Conservation (phyloP, 1,140 invertebrate species). For the Hermetia illucens region DNA sequence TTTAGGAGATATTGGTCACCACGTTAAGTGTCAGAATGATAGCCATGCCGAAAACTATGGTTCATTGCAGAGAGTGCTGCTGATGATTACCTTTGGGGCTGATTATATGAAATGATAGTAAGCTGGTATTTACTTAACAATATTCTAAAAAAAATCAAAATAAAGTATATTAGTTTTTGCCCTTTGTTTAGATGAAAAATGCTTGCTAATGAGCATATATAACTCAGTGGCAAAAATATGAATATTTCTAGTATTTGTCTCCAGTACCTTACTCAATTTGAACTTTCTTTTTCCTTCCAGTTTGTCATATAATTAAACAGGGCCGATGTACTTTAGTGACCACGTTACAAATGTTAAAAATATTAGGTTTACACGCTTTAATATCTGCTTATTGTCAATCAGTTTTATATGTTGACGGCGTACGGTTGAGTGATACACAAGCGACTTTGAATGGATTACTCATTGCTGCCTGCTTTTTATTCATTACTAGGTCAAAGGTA, state of each 20-base stretch:
- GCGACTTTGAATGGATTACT: constrained; percentile 91
- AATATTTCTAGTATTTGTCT: background rate
- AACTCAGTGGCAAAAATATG: background rate
- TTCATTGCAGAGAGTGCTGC: too few species aligned
- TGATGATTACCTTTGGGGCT: too few species aligned
- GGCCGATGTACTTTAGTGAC: constrained; percentile 97
- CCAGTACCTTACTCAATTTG: constrained; percentile 1
- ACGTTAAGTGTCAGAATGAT: too few species aligned
- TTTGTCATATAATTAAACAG: constrained; percentile 98
- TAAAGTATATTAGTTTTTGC: too few species aligned
- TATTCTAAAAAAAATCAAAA: too few species aligned
- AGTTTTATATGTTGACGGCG: constrained; percentile 93
- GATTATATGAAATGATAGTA: too few species aligned
- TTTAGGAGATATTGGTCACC: too few species aligned
- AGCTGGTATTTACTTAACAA: too few species aligned
- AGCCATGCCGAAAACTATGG: too few species aligned
- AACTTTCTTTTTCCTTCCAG: constrained; percentile 38
- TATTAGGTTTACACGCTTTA: constrained; percentile 94
- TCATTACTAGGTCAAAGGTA: constrained; percentile 96
- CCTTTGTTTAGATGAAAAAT: too few species aligned
- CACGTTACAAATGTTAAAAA: constrained; percentile 99
- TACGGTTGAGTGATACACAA: constrained; percentile 96
- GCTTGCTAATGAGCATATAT: too few species aligned
- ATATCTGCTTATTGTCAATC: constrained; percentile 97
- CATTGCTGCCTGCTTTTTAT: constrained; percentile 91